Evolutionary conservation across 2,113 vertebrate genomes (phyloP).

Genomic region (Oryzias melastigma): DNA sequence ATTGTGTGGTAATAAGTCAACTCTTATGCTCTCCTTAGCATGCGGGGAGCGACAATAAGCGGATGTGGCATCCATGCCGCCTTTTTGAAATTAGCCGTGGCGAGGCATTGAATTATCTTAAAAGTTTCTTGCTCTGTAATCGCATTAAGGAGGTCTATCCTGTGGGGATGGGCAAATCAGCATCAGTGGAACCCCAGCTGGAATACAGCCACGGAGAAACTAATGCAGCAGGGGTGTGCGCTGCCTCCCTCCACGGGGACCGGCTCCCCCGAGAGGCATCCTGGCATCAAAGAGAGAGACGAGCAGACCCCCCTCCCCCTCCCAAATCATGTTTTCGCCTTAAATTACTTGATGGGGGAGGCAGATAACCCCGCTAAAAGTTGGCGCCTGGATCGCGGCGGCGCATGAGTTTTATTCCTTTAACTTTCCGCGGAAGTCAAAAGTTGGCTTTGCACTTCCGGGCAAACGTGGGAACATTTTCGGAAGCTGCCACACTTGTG

Average conservation of each 20-base stretch:
- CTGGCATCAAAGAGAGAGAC: slow-evolving; percentile 40
- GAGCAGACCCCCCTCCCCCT: neutral
- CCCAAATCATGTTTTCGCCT: slow-evolving; percentile 34
- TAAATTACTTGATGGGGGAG: slow-evolving; percentile 36
- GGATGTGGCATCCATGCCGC: slow-evolving; percentile 62
- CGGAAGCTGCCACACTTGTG: neutral
- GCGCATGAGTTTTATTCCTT: slow-evolving; percentile 7
- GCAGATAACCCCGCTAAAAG: slow-evolving; percentile 33
- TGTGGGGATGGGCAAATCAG: slow-evolving; percentile 56
- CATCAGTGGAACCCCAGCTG: slow-evolving; percentile 35
- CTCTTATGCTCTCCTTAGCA: slow-evolving; percentile 53
- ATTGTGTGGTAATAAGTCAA: slow-evolving; percentile 76
- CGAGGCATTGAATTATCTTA: slow-evolving; percentile 73
- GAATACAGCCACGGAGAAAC: slow-evolving; percentile 26
- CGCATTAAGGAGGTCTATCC: slow-evolving; percentile 67
- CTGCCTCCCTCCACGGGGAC: slow-evolving; percentile 21
- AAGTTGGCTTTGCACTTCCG: slow-evolving; percentile 8
- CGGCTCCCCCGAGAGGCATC: slow-evolving; percentile 42
- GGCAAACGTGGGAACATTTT: neutral
- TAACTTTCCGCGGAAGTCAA: slow-evolving; percentile 12
- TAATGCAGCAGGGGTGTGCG: slow-evolving; percentile 30
- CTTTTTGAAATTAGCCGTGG: slow-evolving; percentile 63
- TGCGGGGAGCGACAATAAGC: slow-evolving; percentile 58
- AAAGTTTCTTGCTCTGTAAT: slow-evolving; percentile 71
- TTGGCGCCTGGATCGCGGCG: neutral